Evolutionary conservation across 1,140 invertebrate species (phyloP).

Genomic region (Battus philenor): DNA sequence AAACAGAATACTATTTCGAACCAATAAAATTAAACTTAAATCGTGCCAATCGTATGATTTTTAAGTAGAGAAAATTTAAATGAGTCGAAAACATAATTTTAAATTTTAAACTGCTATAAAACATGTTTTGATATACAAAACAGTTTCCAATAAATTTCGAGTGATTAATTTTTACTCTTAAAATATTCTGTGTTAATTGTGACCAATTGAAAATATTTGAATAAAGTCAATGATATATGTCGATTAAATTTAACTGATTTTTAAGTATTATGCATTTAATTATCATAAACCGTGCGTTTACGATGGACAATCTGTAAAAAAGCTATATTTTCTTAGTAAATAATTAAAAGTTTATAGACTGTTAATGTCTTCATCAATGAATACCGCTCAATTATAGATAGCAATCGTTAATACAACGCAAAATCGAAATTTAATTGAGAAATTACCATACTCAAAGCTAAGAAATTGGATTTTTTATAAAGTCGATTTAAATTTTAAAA

Average conservation of each 20-base stretch:
- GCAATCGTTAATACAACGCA: conserved; percentile 38
- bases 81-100: too few relatives aligned
- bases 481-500: conserved; percentile 21
- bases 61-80: too few relatives aligned
- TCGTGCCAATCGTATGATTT: too few relatives aligned
- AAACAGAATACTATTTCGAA: too few relatives aligned
- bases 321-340: conserved; percentile 3
- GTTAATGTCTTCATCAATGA: conserved; percentile 32
- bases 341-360: conserved; percentile 16
- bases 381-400: conserved; percentile 48
- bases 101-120: too few relatives aligned
- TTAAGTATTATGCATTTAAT: conserved; percentile 7
- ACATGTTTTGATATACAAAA: too few relatives aligned
- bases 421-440: conserved; percentile 36
- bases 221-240: conserved; percentile 1
- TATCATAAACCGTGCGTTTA: conserved; percentile 3
- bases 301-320: conserved; percentile 4
- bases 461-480: conserved; percentile 28
- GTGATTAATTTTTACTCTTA: too few relatives aligned
- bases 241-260: conserved; percentile 6
- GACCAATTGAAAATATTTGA: not conserved
- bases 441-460: conserved; percentile 29
- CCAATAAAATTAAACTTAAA: too few relatives aligned
- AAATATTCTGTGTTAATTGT: not conserved
- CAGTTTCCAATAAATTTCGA: too few relatives aligned